phyloP scores from a whole-genome alignment of 2,797 vertebrate species.

The Characodon lateralis region DNA sequence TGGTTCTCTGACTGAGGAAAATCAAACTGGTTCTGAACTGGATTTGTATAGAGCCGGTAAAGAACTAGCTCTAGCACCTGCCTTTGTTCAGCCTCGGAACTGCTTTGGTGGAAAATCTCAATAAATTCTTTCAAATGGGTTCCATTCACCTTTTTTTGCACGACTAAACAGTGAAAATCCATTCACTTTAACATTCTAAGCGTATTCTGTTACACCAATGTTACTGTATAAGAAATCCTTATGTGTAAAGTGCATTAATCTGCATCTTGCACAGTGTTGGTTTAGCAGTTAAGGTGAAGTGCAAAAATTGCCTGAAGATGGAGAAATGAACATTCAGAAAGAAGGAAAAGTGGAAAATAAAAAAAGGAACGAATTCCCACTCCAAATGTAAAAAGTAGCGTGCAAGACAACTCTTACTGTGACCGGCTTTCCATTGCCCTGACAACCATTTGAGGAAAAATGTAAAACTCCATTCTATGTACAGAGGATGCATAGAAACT shows the following conservation, averaged over 20 bases:
- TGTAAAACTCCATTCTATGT: neutral
- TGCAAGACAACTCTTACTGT: too few relatives aligned
- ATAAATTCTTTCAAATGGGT: neutral
- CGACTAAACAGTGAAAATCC: neutral
- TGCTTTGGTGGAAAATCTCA: neutral
- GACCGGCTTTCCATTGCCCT: neutral
- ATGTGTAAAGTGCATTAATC: conserved; percentile 29
- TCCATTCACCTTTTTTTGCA: neutral
- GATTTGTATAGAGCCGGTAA: neutral
- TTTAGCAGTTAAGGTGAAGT: conserved; percentile 47
- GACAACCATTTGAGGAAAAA: neutral
- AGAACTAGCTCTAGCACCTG: neutral
- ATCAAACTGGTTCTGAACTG: neutral
- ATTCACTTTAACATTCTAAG: neutral
- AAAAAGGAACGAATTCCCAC: neutral
- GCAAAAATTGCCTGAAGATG: conserved; percentile 46
- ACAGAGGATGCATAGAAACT: conserved; percentile 10
- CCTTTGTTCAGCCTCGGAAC: neutral
- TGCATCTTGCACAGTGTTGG: conserved; percentile 53
- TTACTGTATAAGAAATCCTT: conserved; percentile 7
- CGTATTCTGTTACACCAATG: neutral
- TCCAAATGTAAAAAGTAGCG: conserved; percentile 9
- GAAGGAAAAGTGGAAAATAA: neutral
- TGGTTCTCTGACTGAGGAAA: neutral
- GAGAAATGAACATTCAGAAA: conserved; percentile 22